Evolutionary conservation across 2,797 vertebrate genomes (phyloP).

Genomic region (Sternotherus odoratus): DNA sequence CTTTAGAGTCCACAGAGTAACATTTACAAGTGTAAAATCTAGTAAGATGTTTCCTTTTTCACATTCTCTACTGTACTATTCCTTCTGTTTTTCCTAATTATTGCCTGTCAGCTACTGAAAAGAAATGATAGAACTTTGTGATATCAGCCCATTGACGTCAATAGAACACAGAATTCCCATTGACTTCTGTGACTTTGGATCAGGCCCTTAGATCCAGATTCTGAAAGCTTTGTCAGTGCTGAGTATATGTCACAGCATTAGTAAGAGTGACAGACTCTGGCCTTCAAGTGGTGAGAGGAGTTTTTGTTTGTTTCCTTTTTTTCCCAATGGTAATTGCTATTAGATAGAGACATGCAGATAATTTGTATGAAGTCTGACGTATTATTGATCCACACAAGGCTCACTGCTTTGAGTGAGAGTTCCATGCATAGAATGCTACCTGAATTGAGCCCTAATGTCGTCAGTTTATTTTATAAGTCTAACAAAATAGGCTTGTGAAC

Average conservation of each 20-base stretch:
- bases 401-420: not conserved
- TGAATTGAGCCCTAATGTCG: not conserved
- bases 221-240: not conserved
- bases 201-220: rapidly evolving
- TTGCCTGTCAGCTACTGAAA: constrained; percentile 30
- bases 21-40: constrained; percentile 77
- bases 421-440: not conserved
- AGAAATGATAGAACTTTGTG: not conserved
- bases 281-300: rapidly evolving
- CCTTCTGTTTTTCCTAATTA: not conserved
- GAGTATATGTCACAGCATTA: not conserved
- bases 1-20: constrained; percentile 71
- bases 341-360: not conserved
- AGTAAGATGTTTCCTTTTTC: constrained; percentile 70
- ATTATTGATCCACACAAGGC: not conserved
- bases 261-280: not conserved
- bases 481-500: not conserved
- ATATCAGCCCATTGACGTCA: not conserved
- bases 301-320: not conserved
- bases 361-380: not conserved
- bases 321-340: not conserved
- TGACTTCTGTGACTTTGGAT: not conserved
- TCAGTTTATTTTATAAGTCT: not conserved
- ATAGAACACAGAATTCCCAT: not conserved
- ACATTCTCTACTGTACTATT: constrained; percentile 56